Base-by-base conservation (phyloP, 2,113 vertebrate genomes). In the Pungitius pungitius region DNA sequence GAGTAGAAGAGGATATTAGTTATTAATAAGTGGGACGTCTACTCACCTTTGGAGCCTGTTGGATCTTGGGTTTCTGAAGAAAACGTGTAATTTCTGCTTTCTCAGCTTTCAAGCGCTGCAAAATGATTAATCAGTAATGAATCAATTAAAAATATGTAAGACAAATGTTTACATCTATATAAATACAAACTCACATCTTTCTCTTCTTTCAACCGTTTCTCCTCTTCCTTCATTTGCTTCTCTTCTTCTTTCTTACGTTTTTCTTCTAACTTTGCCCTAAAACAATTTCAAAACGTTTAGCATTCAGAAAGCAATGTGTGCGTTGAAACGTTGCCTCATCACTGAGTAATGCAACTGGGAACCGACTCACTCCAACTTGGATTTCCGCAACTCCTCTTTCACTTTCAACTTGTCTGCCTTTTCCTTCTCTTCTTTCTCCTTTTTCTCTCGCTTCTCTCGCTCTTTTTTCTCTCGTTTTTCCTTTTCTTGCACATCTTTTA, bases 191-290 rank as follows among this genome's bases (percentile, higher is more conserved):
- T 89, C 89, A 97, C 97, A 92, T 99, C 98, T 75, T 97, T 97
- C 43, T 97, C 95, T 74, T 99, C 97, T 85, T 96, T 96, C 78
- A 97, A 91, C 87, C 97, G 94, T 90, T 97, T 99, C 83, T 97
- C 96, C 73, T 97, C 95, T 63, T 97, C 96, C 78, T 94, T 95
- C 61, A 95, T 85, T 82, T 95, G 94, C 82, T 97, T 98, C 75
- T 99, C 97, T 70, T 98, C 96, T 55, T 98, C 98, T 79, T 96
- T 99, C 88, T 97, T 99, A 6, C 96, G 93, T 84, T 99, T 99
- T 75, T 99, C 97, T 91, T 99, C 97, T 0, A 96, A 93, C 78
- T 96, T 99, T 1, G 97, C 97, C 90, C 98, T 99, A 63, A 26
- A 61, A 74, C 3, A 87, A 4, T 20, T 24, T 42, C 75, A 72